These are phyloP conservation scores for Crioceris asparagi DNA, from an alignment of 2,888 invertebrate genomes.

Conservation along the genomic window DNA sequence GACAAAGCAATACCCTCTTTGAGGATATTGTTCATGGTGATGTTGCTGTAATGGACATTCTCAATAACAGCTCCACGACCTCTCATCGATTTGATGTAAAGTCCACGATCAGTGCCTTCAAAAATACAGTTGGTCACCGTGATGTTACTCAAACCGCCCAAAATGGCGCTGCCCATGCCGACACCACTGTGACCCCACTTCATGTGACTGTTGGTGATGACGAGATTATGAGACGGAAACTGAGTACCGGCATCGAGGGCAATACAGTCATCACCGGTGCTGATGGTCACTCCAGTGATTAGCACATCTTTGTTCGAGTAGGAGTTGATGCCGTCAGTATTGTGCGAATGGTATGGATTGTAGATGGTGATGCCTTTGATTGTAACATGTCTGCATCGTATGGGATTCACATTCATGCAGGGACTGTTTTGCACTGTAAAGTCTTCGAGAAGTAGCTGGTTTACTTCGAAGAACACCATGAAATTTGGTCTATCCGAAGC, in stretches of 20 bases:
- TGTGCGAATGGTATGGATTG: background rate
- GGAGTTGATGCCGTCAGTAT: background rate
- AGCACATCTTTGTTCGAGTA: background rate
- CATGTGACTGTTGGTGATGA: constrained; percentile 1
- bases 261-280: background rate
- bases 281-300: background rate
- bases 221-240: background rate
- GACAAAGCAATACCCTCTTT: background rate
- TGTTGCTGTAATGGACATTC: background rate
- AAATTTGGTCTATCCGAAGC: background rate
- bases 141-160: background rate
- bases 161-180: background rate
- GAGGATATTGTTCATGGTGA: background rate
- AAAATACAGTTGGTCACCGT: background rate
- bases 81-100: background rate
- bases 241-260: background rate
- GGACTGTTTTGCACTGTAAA: background rate
- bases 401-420: background rate
- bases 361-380: background rate
- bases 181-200: background rate
- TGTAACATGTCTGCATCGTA: background rate
- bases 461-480: background rate
- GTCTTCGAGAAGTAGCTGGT: background rate
- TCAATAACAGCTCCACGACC: background rate
- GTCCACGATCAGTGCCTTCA: background rate